Evolutionary conservation across 2,113 vertebrate genomes (phyloP), one percentile per base, ranked within the genome.

Genomic region (Hydropotes inermis): DNA sequence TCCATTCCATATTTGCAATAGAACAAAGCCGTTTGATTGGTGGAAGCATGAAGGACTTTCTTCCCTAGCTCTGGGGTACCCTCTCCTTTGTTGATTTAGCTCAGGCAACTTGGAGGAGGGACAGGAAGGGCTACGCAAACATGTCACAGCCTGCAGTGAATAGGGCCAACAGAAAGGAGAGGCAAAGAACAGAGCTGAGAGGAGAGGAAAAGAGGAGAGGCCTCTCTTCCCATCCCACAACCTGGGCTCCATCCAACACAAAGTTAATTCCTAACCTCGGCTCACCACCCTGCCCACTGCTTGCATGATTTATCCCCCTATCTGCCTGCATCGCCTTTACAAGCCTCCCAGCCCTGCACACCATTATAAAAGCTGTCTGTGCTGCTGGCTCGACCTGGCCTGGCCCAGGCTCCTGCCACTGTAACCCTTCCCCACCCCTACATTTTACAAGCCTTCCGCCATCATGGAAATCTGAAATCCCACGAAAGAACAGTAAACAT

Each of bases 401-500:
- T 97, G 97, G 86, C 93, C 96, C 23, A 5, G 97, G 97, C 94
- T 98, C 97, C 96, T 96, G 95, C 4, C 1, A 95, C 89, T 0
- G 1, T 97, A 2, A 0, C 96, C 97, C 92, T 98, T 97, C 95
- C 81, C 93, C 90, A 97, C 90, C 94, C 95, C 6, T 96, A 93
- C 95, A 97, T 97, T 98, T 98, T 98, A 98, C 97, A 98, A 98
- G 98, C 97, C 98, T 98, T 97, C 85, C 97, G 36, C 98, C 98
- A 98, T 98, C 83, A 47, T 55, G 98, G 98, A 99, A 99, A 99
- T 97, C 98, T 98, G 98, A 98, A 98, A 99, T 99, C 98, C 99
- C 98, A 15, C 98, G 98, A 99, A 98, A 99, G 99, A 99, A 99
- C 99, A 99, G 99, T 99, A 99, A 99, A 99, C 98, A 99, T 98